Conservation (phyloP, 2,888 invertebrate genomes). For the Salticus scenicus region DNA sequence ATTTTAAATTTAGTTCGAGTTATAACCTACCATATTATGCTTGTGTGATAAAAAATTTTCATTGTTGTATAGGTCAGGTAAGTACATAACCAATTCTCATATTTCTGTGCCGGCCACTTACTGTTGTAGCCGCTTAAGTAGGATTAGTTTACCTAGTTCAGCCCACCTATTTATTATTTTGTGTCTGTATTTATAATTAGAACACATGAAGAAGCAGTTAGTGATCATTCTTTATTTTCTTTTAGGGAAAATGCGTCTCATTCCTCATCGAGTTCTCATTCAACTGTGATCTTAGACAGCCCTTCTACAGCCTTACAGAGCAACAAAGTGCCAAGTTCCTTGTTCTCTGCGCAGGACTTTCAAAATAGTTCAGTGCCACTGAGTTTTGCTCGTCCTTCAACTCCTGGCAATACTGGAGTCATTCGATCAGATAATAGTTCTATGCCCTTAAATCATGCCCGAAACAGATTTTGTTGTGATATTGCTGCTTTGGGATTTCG, state of each 20-base stretch:
- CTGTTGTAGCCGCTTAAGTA: too few species aligned
- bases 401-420: conserved; percentile 4
- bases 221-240: neutral
- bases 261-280: conserved; percentile 76
- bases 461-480: conserved; percentile 7
- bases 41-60: too few species aligned
- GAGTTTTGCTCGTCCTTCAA: conserved; percentile 3
- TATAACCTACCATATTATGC: too few species aligned
- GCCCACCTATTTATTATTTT: too few species aligned
- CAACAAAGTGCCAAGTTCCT: conserved; percentile 52
- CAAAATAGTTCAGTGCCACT: conserved; percentile 5
- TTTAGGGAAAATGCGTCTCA: conserved; percentile 69
- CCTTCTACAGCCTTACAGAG: conserved; percentile 72
- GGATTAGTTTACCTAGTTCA: too few species aligned
- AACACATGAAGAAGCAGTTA: too few species aligned
- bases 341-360: conserved; percentile 45
- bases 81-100: too few species aligned
- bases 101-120: too few species aligned
- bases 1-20: too few species aligned
- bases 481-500: neutral
- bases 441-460: conserved; percentile 53
- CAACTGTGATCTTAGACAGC: conserved; percentile 76
- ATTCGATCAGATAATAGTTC: neutral
- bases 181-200: too few species aligned
- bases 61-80: too few species aligned